Evolutionary conservation across 2,797 vertebrate species (phyloP).

Genomic region (Enoplosus armatus): DNA sequence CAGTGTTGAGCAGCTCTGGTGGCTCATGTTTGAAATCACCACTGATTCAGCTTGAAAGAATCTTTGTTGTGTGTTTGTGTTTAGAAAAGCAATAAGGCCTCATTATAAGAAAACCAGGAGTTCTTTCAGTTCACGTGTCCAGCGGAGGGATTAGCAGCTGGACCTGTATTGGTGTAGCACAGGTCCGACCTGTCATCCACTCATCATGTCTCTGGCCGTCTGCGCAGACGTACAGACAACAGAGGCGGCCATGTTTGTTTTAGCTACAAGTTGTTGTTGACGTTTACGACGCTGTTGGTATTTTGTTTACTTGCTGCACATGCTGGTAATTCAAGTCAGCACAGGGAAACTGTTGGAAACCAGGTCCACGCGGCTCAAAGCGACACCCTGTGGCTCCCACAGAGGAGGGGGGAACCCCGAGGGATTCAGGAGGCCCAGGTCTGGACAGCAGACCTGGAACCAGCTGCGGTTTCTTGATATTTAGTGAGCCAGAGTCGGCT

Average conservation of each 20-base stretch:
- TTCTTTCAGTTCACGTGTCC: too few relatives aligned
- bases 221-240: not conserved
- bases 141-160: not conserved
- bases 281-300: too few relatives aligned
- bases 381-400: too few relatives aligned
- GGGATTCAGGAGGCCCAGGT: not conserved
- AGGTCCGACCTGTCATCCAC: not conserved
- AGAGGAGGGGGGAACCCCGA: too few relatives aligned
- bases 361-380: too few relatives aligned
- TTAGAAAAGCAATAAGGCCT: constrained; percentile 1
- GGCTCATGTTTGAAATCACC: not conserved
- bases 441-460: not conserved
- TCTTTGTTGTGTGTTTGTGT: not conserved
- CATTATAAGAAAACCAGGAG: not conserved
- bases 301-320: not conserved
- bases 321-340: too few relatives aligned
- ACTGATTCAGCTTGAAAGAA: not conserved
- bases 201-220: not conserved
- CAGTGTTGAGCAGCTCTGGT: too few relatives aligned
- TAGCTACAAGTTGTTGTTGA: too few relatives aligned
- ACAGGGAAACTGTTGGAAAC: too few relatives aligned
- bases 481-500: not conserved
- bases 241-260: not conserved
- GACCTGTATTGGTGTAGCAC: not conserved
- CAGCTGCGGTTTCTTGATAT: too few relatives aligned